These are phyloP conservation scores for Nephila pilipes DNA, from an alignment of 1,140 invertebrate genomes.

Conservation along the genomic window DNA sequence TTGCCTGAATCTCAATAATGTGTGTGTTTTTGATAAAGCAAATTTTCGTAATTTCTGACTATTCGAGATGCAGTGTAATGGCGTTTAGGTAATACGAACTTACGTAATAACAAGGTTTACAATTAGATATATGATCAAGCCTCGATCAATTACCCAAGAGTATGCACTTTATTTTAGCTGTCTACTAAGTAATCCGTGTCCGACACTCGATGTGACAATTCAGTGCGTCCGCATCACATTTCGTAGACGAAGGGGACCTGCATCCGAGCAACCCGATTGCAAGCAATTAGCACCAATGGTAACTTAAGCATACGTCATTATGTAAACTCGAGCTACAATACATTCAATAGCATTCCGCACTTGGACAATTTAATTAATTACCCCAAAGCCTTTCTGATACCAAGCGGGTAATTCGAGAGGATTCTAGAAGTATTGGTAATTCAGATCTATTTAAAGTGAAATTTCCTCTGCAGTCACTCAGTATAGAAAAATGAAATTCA, in stretches of 20 bases:
- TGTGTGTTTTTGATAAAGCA: too few relatives aligned
- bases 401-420: background rate
- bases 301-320: constrained; percentile 44
- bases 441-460: background rate
- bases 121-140: background rate
- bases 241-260: background rate
- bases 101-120: background rate
- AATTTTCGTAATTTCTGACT: too few relatives aligned
- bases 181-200: constrained; percentile 2
- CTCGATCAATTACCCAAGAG: constrained; percentile 1
- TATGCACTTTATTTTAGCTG: constrained; percentile 27
- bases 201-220: constrained; percentile 18
- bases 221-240: background rate
- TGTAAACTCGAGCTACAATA: constrained; percentile 49
- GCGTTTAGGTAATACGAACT: background rate
- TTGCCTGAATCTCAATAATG: too few relatives aligned
- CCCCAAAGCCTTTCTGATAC: constrained; percentile 5
- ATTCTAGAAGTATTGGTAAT: background rate
- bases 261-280: constrained; percentile 27
- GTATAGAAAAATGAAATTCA: too few relatives aligned
- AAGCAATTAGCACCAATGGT: constrained; percentile 59
- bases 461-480: too few relatives aligned
- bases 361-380: constrained; percentile 60
- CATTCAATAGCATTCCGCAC: constrained; percentile 16
- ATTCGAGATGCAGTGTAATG: too few relatives aligned